Base-by-base conservation (phyloP, 1,140 invertebrate species). In the Bombyx mandarina region DNA sequence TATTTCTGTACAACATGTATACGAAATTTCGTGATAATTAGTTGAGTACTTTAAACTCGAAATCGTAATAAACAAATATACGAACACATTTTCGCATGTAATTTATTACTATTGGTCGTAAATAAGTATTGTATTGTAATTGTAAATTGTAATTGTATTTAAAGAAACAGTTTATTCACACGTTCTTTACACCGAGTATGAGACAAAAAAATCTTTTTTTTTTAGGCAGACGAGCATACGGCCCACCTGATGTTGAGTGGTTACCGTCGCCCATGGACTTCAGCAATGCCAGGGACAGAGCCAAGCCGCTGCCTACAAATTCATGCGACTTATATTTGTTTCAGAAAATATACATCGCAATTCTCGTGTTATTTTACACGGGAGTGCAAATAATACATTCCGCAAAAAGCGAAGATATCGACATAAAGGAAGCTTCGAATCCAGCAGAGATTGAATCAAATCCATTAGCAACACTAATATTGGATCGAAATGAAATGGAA, bases 401-500 rank as follows among this genome's bases (percentile, higher is more conserved):
- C 18, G 55, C 54, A 55, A 61, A 58, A 58, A 56, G 46, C 45
- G 54, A 18, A 26, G 50, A 51, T 35, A 35, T 45, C 26, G 45
- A 54, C 48, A n/a, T 51, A 43, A 45, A 60, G 43, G 22, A 49
- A 43, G 53, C 58, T 50, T 51, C 57, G 57, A 54, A 47, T 46
- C 42, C 45, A 26, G 50, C 46, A 55, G 48, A 57, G 50, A 42
- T 49, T 59, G 61, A 63, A 63, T 62, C 60, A 50, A 68, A 69
- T 61, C 63, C 64, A 63, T 63, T 68, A 60, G 56, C 60, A 49
- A 63, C 57, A 58, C 58, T 68, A 62, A 62, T 62, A 62, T 54
- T 65, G 58, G 60, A 62, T 50, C 57, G 61, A 62, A 64, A 57
- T 52, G 56, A 58, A 60, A 65, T 57, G 61, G 54, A 12, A 65